Conservation (phyloP, 2,113 vertebrate species). For the Bufo bufo region DNA sequence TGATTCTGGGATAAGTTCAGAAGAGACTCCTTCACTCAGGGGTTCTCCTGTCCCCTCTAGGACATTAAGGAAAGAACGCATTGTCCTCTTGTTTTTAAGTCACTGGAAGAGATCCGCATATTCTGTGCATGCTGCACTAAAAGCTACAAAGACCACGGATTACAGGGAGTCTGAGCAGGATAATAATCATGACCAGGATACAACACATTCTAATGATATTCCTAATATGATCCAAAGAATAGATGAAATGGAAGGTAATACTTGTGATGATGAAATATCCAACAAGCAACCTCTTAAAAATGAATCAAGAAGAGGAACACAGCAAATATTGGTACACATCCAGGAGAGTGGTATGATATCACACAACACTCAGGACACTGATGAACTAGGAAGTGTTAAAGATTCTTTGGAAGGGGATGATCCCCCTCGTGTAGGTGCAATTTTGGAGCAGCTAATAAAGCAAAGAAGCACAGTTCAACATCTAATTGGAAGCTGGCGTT, state of each 20-base stretch:
- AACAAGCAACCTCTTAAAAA: neutral
- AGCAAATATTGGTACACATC: neutral
- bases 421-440: neutral
- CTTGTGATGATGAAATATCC: neutral
- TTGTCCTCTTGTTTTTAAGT: slow-evolving; percentile 87
- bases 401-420: neutral
- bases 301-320: neutral
- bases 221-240: slow-evolving; percentile 3
- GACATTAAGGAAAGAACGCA: slow-evolving; percentile 87
- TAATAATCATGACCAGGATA: slow-evolving; percentile 8
- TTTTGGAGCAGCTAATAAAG: slow-evolving; percentile 78
- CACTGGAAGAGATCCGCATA: slow-evolving; percentile 92
- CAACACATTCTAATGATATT: neutral
- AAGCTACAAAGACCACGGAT: slow-evolving; percentile 66
- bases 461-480: slow-evolving; percentile 81
- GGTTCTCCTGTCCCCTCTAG: slow-evolving; percentile 60
- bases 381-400: neutral
- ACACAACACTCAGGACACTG: neutral
- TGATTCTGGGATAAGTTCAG: slow-evolving; percentile 76
- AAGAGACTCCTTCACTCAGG: slow-evolving; percentile 66
- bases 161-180: slow-evolving; percentile 67
- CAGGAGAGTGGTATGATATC: neutral
- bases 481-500: slow-evolving; percentile 85
- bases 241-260: neutral
- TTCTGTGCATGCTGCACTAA: slow-evolving; percentile 69